phyloP scores from a whole-genome alignment of 1,140 invertebrate species.

The Chrysoperla carnea region DNA sequence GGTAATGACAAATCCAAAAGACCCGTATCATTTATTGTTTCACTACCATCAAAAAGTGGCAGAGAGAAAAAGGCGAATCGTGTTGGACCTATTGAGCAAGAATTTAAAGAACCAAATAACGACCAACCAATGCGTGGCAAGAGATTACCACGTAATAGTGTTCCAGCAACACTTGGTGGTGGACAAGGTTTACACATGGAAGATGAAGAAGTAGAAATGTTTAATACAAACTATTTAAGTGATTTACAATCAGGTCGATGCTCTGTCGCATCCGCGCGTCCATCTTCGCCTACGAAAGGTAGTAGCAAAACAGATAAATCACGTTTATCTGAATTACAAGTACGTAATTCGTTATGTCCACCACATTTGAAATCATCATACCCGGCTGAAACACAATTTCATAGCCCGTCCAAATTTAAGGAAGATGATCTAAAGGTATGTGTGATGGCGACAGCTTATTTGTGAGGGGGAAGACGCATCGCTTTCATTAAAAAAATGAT shows the following conservation, averaged over 20 bases:
- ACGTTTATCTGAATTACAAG: constrained; percentile 51
- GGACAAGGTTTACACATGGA: constrained; percentile 46
- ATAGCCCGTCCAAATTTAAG: constrained; percentile 25
- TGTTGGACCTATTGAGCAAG: too few relatives aligned
- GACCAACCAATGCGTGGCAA: too few relatives aligned
- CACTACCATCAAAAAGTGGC: too few relatives aligned
- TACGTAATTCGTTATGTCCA: constrained; percentile 69
- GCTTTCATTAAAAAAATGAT: background rate
- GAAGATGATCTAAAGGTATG: constrained; percentile 62
- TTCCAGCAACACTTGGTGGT: too few relatives aligned
- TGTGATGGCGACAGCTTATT: background rate
- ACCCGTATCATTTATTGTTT: too few relatives aligned
- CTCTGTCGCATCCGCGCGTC: constrained; percentile 8
- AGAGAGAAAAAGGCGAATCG: too few relatives aligned
- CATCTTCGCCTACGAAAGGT: constrained; percentile 13
- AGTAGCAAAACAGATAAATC: constrained; percentile 18
- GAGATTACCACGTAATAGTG: too few relatives aligned
- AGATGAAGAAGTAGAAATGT: constrained; percentile 66
- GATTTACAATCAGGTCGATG: constrained; percentile 36
- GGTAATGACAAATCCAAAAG: too few relatives aligned
- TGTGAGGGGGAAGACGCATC: background rate
- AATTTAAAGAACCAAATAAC: too few relatives aligned
- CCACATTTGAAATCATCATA: constrained; percentile 81
- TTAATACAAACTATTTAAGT: constrained; percentile 52
- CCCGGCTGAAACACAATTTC: constrained; percentile 66